Evolutionary conservation across 2,888 invertebrate genomes (phyloP), one percentile per base, ranked within the genome.

Genomic region (Rhagophthalmus giganteus): DNA sequence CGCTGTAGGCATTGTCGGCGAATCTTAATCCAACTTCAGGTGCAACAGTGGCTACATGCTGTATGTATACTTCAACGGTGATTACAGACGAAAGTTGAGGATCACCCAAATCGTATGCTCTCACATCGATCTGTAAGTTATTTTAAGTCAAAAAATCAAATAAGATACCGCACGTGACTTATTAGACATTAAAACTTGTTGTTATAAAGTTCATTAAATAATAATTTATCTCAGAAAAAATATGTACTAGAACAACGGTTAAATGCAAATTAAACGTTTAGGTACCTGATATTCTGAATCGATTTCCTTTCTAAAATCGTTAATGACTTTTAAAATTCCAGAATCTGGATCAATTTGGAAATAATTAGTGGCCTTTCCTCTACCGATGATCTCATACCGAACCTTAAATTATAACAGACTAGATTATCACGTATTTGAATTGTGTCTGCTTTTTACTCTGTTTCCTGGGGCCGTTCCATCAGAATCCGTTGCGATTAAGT

Each of bases 401-500:
- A 81, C 78, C 79, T 79, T 51, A 28, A 32, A 37, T 34, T n/a
- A 16, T 24, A 20, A 27, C 3, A n/a, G 33, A 16, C 11, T 40
- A 31, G 3, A 38, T 12, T 7, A 10, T 9, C 5, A 11, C 12
- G 20, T 38, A n/a, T 2, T 15, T 26, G 10, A 13, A 15, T n/a
- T 11, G 14, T 6, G 12, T 16, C 27, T n/a, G n/a, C n/a, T n/a
- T n/a, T n/a, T 64, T 71, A 83, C 83, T 67, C 88, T 85, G 74
- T 93, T 93, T 62, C 89, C 90, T 0, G 93, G 92, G 0, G 90
- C 78, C 0, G 91, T 88, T 4, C 90, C 90, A 75, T 94, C 94
- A 0, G 85, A 83, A 73, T 94, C 94, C 0, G 84, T 80, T 0
- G 94, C 94, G 0, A 83, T 78, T 31, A 94, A 83, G 8, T 86